Evolutionary conservation across 2,888 invertebrate genomes (phyloP), one percentile per base, ranked within the genome.

Genomic region (Melinopterus prodromus): DNA sequence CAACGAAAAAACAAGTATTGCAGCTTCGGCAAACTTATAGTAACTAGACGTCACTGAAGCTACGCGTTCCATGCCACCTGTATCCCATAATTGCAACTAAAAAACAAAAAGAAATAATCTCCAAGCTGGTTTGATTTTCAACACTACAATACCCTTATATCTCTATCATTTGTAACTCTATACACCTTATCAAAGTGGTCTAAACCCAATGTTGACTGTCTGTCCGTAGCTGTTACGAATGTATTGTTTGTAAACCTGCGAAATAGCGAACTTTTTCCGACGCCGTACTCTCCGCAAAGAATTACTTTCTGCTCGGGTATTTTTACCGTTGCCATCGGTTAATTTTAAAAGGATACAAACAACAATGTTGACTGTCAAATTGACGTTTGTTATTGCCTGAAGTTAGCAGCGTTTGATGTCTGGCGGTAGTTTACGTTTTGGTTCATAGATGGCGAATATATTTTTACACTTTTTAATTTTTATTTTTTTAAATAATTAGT

Each of bases 41-140:
- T 98, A 98, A 87, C 97, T 97, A 37, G 97, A 97, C 12, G 98
- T 98, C 16, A 98, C 96, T 3, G 97, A 97, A 74, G 98, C 98
- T 82, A 98, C 97, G 85, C 98, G 92, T 90, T 98, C 98, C 97
- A 98, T 97, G 76, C 98, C 98, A 84, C 98, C 98, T 69, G 98
- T 98, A 88, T 98, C 98, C 98, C 98, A 98, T 84, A 98, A 90
- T 90, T 98, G 97, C 82, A 98, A 90, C 97, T 98, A 89, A 77
- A 90, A 87, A 82, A 82, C 80, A 82, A 26, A 15, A 71, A 35
- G 69, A 14, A 53, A 16, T 16, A 37, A 35, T n/a, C 0, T 37
- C 71, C 14, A 37, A 36, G 15, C 9, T 14, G 26, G 1, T 14
- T 12, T 72, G 26, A 36, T 37, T 53, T 26, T 53, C 2, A 53